These are phyloP conservation scores for Trichomycterus rosablanca DNA, from an alignment of 2,113 vertebrate species.

Conservation along the genomic window DNA sequence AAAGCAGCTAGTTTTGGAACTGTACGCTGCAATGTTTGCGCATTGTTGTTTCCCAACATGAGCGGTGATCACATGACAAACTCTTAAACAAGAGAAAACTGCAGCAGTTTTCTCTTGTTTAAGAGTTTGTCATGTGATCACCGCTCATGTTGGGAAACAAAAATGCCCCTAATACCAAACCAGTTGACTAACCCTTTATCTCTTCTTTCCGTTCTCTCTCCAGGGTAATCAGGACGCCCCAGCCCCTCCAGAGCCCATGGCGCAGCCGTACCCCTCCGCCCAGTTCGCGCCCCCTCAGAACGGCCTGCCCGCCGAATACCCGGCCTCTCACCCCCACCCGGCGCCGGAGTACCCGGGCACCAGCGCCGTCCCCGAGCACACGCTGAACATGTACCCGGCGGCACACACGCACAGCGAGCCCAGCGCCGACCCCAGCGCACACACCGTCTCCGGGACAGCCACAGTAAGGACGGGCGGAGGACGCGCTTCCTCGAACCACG, in stretches of 20 bases:
- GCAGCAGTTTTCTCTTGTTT: too few relatives aligned
- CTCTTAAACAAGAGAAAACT: too few relatives aligned
- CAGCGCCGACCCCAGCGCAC: slow-evolving; percentile 78
- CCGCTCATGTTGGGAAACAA: too few relatives aligned
- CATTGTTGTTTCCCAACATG: too few relatives aligned
- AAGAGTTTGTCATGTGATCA: too few relatives aligned
- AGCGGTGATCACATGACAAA: too few relatives aligned
- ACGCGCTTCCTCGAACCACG: too few relatives aligned
- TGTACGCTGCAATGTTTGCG: too few relatives aligned
- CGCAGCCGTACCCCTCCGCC: slow-evolving; percentile 88
- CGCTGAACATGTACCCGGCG: slow-evolving; percentile 87
- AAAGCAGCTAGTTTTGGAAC: too few relatives aligned
- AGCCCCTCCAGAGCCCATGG: slow-evolving; percentile 91
- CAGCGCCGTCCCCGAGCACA: slow-evolving; percentile 82
- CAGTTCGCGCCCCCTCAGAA: slow-evolving; percentile 90
- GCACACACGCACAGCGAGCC: slow-evolving; percentile 87
- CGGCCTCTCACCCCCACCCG: slow-evolving; percentile 82
- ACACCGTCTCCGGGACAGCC: slow-evolving; percentile 89
- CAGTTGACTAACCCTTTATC: too few relatives aligned
- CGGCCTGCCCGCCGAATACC: slow-evolving; percentile 85
- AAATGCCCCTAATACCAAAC: too few relatives aligned
- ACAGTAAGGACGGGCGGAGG: slow-evolving; percentile 77
- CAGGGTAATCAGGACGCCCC: slow-evolving; percentile 96
- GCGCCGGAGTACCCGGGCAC: slow-evolving; percentile 87
- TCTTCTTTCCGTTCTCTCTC: slow-evolving; percentile 26